Evolutionary conservation across 2,113 vertebrate genomes (phyloP).

Genomic region (Cyanoderma ruficeps): DNA sequence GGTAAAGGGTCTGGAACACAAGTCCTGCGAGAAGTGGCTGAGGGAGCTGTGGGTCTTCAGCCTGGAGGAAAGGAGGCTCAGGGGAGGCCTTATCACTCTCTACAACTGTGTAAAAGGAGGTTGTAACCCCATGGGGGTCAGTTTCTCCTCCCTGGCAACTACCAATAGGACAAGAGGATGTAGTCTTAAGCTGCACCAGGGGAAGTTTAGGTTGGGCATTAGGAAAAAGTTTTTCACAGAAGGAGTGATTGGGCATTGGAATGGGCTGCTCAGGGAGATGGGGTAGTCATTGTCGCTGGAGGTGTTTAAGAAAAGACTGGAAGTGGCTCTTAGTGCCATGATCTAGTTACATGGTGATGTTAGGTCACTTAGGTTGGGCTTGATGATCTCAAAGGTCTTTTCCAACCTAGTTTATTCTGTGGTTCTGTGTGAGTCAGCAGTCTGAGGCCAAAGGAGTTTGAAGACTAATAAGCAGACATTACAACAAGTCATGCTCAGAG

Average conservation of each 20-base stretch:
- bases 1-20: not conserved
- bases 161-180: not conserved
- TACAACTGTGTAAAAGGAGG: not conserved
- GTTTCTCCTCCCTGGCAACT: not conserved
- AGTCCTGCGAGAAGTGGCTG: not conserved
- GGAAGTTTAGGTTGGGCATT: not conserved
- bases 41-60: not conserved
- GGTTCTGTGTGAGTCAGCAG: not conserved
- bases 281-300: fast-evolving
- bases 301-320: not conserved
- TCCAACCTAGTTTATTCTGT: not conserved
- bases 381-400: not conserved
- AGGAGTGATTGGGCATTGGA: not conserved
- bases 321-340: not conserved
- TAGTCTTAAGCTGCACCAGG: not conserved
- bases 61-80: not conserved
- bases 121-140: not conserved
- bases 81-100: not conserved
- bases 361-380: not conserved
- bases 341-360: not conserved
- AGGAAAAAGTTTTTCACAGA: not conserved
- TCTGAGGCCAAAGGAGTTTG: not conserved
- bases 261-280: not conserved
- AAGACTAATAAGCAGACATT: not conserved
- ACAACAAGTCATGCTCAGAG: not conserved